phyloP scores from a whole-genome alignment of 2,797 vertebrate genomes.

The Takifugu rubripes region DNA sequence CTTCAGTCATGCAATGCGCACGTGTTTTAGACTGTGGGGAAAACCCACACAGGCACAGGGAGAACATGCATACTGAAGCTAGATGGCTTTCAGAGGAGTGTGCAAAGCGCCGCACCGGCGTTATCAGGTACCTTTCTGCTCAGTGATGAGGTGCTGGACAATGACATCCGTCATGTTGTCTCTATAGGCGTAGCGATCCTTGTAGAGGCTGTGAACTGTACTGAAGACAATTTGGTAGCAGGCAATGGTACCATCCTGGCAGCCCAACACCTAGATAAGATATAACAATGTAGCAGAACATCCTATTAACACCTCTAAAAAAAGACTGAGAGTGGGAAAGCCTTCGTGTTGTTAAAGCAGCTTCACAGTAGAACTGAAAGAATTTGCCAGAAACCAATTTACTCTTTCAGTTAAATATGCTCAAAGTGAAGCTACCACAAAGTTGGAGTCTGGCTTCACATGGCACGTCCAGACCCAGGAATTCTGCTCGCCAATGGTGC shows the following conservation, averaged over 20 bases:
- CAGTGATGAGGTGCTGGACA: slow-evolving; percentile 96
- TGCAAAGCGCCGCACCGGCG: too few relatives aligned
- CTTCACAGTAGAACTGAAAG: slow-evolving; percentile 46
- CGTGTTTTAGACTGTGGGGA: too few relatives aligned
- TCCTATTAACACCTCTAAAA: slow-evolving; percentile 75
- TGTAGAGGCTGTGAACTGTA: slow-evolving; percentile 96
- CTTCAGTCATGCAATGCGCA: too few relatives aligned
- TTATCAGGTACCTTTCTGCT: slow-evolving; percentile 86
- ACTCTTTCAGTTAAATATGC: slow-evolving; percentile 51
- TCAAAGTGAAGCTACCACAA: slow-evolving; percentile 80
- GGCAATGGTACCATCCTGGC: slow-evolving; percentile 95
- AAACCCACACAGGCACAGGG: too few relatives aligned
- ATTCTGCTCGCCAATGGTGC: slow-evolving; percentile 88
- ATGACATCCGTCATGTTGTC: slow-evolving; percentile 98
- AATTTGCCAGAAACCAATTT: slow-evolving; percentile 49
- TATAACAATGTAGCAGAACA: slow-evolving; percentile 62
- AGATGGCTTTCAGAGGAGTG: too few relatives aligned
- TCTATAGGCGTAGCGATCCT: slow-evolving; percentile 94
- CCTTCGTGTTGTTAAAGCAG: slow-evolving; percentile 62
- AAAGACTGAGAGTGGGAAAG: slow-evolving; percentile 68
- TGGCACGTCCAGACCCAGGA: slow-evolving; percentile 95
- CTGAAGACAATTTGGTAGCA: slow-evolving; percentile 97
- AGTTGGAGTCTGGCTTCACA: slow-evolving; percentile 95
- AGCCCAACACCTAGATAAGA: slow-evolving; percentile 88
- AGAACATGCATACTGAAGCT: too few relatives aligned